phyloP scores from a whole-genome alignment of 30 jellyfish, hydroid and myxozoan species.

The Haliclystus octoradiatus region DNA sequence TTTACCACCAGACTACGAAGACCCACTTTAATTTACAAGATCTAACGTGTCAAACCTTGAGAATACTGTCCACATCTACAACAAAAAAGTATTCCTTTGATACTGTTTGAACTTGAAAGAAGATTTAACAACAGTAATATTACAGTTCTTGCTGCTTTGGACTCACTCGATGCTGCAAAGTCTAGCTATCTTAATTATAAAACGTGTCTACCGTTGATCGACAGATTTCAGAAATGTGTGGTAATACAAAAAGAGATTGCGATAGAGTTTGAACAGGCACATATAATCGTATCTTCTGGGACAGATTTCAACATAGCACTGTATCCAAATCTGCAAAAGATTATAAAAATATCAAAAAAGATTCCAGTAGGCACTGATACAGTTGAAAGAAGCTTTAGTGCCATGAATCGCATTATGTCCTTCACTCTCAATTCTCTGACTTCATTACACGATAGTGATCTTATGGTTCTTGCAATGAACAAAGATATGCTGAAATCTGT shows the following conservation, averaged over 20 bases:
- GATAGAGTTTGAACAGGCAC: constrained; percentile 27
- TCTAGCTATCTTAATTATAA: constrained; percentile 4
- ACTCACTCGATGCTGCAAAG: constrained; percentile 23
- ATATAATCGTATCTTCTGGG: constrained; percentile 3
- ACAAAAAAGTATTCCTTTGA: too few species aligned
- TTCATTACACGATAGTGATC: constrained; percentile 10
- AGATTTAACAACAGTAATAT: too few species aligned
- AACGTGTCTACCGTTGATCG: constrained; percentile 12
- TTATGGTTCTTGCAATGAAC: constrained; percentile 24
- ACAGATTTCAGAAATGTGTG: constrained; percentile 17
- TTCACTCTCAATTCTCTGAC: constrained; percentile 4
- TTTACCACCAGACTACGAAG: too few species aligned
- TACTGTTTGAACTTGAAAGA: too few species aligned
- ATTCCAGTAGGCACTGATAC: constrained; percentile 18
- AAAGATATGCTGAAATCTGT: constrained; percentile 19
- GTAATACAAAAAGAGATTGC: too few species aligned
- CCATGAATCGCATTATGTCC: constrained; percentile 11
- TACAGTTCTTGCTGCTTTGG: constrained; percentile 28
- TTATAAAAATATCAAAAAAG: constrained; percentile 9
- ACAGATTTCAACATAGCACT: constrained; percentile 4
- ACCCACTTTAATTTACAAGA: too few species aligned
- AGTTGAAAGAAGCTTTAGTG: constrained; percentile 26
- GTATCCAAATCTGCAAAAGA: constrained; percentile 7
- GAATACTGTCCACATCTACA: too few species aligned
- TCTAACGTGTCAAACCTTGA: too few species aligned